A percentile compares a stretch with the other conserved stretches of the same genome.
Evolutionary conservation across 2,113 vertebrate genomes (phyloP).

Genomic region (Sinocyclocheilus anshuiensis): DNA sequence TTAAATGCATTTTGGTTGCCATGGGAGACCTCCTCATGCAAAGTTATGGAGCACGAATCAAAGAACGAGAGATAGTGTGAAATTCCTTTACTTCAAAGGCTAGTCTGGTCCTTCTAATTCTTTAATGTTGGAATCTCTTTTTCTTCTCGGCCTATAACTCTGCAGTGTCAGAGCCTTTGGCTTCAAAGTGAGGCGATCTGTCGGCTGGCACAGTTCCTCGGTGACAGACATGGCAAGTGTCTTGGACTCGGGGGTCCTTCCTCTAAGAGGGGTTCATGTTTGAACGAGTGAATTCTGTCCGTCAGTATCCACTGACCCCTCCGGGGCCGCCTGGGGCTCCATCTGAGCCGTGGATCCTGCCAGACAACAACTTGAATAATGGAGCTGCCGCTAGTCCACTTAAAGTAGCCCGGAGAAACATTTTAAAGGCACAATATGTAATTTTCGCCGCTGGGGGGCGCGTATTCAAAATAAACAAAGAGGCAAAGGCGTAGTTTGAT

Average conservation of each 20-base stretch:
- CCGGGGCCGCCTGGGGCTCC: not conserved
- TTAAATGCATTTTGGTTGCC: conserved; percentile 37
- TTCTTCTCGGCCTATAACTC: conserved; percentile 24
- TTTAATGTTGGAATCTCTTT: conserved; percentile 43
- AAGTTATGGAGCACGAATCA: conserved; percentile 10
- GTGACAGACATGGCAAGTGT: conserved; percentile 29
- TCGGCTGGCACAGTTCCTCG: conserved; percentile 35
- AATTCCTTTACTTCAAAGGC: conserved; percentile 47
- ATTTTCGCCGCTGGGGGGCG: no score
- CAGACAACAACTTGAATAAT: conserved; percentile 11
- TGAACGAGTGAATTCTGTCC: not conserved
- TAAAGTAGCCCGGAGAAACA: not conserved
- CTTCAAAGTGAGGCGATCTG: conserved; percentile 45
- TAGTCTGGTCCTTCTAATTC: conserved; percentile 29
- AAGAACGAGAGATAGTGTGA: conserved; percentile 42
- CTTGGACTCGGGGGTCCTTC: conserved; percentile 29
- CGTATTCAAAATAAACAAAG: no score
- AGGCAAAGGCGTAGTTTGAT: no score
- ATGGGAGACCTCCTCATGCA: conserved; percentile 20
- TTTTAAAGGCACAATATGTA: no score
- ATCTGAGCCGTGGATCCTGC: conserved; percentile 4
- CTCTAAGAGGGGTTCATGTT: conserved; percentile 10
- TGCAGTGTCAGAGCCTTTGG: conserved; percentile 32
- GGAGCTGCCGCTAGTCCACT: not conserved
- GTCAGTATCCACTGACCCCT: not conserved